A percentile compares a stretch with the other conserved stretches of the same genome.
Conservation (phyloP, 92 coral and sea anemone species). For the Blastomussa wellsi region DNA sequence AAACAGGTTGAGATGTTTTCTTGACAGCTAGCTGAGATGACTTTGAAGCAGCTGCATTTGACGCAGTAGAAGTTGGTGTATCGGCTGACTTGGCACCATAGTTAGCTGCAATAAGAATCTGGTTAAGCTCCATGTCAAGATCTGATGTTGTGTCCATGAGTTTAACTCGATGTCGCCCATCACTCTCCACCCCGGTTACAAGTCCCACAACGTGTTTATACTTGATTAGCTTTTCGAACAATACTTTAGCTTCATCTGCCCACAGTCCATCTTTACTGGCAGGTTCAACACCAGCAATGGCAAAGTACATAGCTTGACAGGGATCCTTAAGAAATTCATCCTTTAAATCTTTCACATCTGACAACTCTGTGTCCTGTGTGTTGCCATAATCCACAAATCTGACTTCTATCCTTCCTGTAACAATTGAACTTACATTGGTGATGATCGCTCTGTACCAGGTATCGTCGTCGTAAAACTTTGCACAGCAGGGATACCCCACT, state of each 20-base stretch:
- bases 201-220: conserved; percentile 85
- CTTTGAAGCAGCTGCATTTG: background rate
- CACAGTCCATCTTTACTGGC: conserved; percentile 59
- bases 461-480: conserved; percentile 86
- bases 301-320: conserved; percentile 82
- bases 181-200: conserved; percentile 46
- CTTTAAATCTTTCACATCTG: conserved; percentile 77
- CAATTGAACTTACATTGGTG: conserved; percentile 82
- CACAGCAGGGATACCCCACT: conserved; percentile 89
- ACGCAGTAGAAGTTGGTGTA: background rate
- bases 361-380: conserved; percentile 70
- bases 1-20: conserved; percentile 29
- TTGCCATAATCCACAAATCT: conserved; percentile 97
- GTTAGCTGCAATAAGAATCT: conserved; percentile 82
- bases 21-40: conserved; percentile 25
- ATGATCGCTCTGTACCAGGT: conserved; percentile 92
- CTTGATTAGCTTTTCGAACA: conserved; percentile 74
- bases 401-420: conserved; percentile 85
- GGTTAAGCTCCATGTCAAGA: conserved; percentile 80
- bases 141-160: conserved; percentile 91
- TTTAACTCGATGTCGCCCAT: conserved; percentile 71
- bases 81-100: conserved; percentile 73
- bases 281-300: conserved; percentile 75
- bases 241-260: conserved; percentile 73
- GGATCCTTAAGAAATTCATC: conserved; percentile 72